These are phyloP conservation scores for Pterobdella sp. DNA, from an alignment of 2,888 invertebrate genomes.

Conservation along the genomic window DNA sequence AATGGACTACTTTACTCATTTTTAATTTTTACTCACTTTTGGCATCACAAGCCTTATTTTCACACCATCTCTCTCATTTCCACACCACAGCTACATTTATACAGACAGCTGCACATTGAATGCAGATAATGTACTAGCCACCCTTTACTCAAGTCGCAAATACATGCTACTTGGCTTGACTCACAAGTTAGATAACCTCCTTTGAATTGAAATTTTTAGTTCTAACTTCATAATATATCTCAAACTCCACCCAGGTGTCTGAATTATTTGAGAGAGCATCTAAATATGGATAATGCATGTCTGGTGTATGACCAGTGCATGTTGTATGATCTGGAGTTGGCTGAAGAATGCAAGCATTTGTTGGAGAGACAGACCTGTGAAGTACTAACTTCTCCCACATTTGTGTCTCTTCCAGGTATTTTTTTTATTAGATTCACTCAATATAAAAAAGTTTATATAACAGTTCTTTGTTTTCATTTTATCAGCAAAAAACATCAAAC, in stretches of 20 bases:
- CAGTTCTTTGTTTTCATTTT: not conserved
- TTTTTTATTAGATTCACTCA: constrained; percentile 57
- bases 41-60: not conserved
- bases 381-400: constrained; percentile 55
- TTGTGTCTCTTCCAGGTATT: constrained; percentile 61
- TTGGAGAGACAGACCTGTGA: constrained; percentile 58
- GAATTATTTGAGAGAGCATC: constrained; percentile 60
- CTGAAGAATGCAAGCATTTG: constrained; percentile 62
- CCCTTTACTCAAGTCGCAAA: constrained; percentile 67
- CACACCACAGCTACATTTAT: constrained; percentile 61
- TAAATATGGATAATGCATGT: constrained; percentile 59
- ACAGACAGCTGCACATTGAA: constrained; percentile 58
- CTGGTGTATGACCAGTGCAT: constrained; percentile 40
- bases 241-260: constrained; percentile 50
- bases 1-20: not conserved
- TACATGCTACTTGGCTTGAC: constrained; percentile 66
- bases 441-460: not conserved
- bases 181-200: constrained; percentile 60
- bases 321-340: constrained; percentile 53
- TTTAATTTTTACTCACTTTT: not conserved
- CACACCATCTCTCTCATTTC: no score
- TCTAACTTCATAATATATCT: no score
- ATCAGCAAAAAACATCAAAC: not conserved
- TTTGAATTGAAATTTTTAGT: no score
- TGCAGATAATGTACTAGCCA: constrained; percentile 60